Percentiles rank a stretch among this genome's conserved stretches.
Evolutionary conservation across 2,113 vertebrate genomes (phyloP).

Genomic region (Campylomormyrus tamandua): DNA sequence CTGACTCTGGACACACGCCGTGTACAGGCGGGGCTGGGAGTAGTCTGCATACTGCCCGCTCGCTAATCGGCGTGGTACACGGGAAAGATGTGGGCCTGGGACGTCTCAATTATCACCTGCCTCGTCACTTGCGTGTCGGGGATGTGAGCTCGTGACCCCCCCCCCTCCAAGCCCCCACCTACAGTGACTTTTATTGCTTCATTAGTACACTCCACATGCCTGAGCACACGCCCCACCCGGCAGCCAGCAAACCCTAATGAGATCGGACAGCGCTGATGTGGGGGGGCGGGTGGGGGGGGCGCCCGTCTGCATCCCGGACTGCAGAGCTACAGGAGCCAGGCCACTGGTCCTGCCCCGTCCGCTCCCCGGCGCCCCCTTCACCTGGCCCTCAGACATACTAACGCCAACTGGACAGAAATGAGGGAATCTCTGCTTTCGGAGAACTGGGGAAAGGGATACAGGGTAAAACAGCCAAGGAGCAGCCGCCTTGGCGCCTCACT

Average conservation of each 20-base stretch:
- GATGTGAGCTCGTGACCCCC: slow-evolving; percentile 12
- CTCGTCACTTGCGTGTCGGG: slow-evolving; percentile 22
- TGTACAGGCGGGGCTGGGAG: neutral
- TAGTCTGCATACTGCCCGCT: neutral
- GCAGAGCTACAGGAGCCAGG: neutral
- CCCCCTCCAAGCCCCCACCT: slow-evolving; percentile 57
- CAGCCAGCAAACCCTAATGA: slow-evolving; percentile 26
- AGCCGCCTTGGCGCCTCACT: neutral
- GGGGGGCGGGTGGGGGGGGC: neutral
- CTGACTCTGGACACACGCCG: neutral
- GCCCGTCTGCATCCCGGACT: neutral
- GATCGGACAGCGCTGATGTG: slow-evolving; percentile 18
- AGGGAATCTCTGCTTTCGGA: neutral
- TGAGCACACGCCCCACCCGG: slow-evolving; percentile 46
- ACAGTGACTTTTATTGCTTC: slow-evolving; percentile 73
- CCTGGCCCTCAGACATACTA: neutral
- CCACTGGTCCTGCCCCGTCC: neutral
- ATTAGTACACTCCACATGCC: slow-evolving; percentile 68
- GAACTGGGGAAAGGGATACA: neutral
- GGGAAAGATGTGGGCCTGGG: slow-evolving; percentile 26
- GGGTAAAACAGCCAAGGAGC: neutral
- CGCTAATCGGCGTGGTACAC: slow-evolving; percentile 7
- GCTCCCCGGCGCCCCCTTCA: neutral
- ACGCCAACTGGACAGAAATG: neutral
- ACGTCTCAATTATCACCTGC: slow-evolving; percentile 35